phyloP scores from a whole-genome alignment of 2,888 invertebrate genomes.

The Dynastes grantii region DNA sequence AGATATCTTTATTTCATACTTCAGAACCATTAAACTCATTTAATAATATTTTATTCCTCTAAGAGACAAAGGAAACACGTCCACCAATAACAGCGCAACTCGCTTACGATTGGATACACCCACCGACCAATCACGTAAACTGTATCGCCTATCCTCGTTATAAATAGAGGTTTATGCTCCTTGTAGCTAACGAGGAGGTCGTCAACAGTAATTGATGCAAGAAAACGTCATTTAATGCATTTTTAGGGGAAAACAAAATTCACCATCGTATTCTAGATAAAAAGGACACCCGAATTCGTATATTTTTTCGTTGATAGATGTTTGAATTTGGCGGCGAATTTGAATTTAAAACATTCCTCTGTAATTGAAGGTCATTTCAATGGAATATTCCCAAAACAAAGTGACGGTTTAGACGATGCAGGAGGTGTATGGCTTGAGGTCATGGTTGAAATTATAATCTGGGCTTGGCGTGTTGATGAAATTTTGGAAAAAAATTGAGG shows the following conservation, averaged over 20 bases:
- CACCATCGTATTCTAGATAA: not conserved
- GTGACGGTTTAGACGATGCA: not conserved
- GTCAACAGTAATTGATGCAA: not conserved
- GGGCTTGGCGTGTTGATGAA: too few species aligned
- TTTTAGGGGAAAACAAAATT: not conserved
- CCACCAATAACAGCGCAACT: slow-evolving; percentile 10
- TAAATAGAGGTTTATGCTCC: slow-evolving; percentile 28
- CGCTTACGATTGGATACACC: not conserved
- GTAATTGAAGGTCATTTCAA: slow-evolving; percentile 24
- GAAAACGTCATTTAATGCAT: not conserved
- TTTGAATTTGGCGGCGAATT: not conserved
- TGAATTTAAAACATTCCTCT: not conserved
- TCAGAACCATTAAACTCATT: not conserved
- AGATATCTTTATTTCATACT: not conserved
- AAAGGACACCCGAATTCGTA: not conserved
- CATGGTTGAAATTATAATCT: too few species aligned
- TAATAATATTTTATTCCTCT: slow-evolving; percentile 29
- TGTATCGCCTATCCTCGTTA: not conserved
- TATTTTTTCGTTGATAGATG: not conserved
- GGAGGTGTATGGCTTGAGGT: too few species aligned
- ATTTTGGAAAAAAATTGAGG: too few species aligned
- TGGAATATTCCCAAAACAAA: slow-evolving; percentile 16
- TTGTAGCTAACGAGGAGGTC: slow-evolving; percentile 42
- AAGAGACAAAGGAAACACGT: slow-evolving; percentile 21
- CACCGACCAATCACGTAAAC: slow-evolving; percentile 2